Evolutionary conservation across 2,888 invertebrate species (phyloP).

Genomic region (Nematopogon swammerdamellus): DNA sequence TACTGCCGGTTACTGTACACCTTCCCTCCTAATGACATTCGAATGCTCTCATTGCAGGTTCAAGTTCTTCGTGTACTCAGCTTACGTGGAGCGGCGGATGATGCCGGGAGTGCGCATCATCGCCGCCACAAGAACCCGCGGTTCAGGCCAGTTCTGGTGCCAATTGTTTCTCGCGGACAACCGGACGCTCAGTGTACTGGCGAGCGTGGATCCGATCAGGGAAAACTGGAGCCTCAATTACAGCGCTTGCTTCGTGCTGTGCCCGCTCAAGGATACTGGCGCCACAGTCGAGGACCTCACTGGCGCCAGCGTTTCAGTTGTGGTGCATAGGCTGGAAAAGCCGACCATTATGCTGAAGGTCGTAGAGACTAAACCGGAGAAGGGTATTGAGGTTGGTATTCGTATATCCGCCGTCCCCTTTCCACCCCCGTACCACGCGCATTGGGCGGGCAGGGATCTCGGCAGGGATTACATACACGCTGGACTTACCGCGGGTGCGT

Average conservation of each 20-base stretch:
- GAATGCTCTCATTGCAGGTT: constrained; percentile 61
- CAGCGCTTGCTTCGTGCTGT: constrained; percentile 86
- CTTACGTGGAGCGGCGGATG: constrained; percentile 77
- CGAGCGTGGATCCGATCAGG: constrained; percentile 80
- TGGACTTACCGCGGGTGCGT: too few relatives aligned
- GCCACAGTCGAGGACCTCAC: constrained; percentile 50
- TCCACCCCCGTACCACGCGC: too few relatives aligned
- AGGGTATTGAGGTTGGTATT: constrained; percentile 32
- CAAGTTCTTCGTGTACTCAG: constrained; percentile 90
- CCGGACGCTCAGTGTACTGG: constrained; percentile 66
- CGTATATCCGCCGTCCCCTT: too few relatives aligned
- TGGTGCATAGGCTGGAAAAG: constrained; percentile 22
- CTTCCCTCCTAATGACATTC: too few relatives aligned
- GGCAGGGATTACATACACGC: too few relatives aligned
- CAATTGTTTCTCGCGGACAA: constrained; percentile 69
- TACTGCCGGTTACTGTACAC: too few relatives aligned
- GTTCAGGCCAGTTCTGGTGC: constrained; percentile 78
- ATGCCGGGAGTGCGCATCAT: constrained; percentile 72
- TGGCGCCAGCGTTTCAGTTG: constrained; percentile 35
- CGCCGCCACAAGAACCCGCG: constrained; percentile 85
- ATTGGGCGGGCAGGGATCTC: too few relatives aligned
- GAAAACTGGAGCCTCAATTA: constrained; percentile 94
- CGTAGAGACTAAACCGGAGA: constrained; percentile 36
- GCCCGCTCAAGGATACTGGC: constrained; percentile 67
- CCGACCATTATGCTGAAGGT: constrained; percentile 37